Base-by-base conservation (phyloP, 2,797 vertebrate species). In the Hoplostethus mediterraneus region DNA sequence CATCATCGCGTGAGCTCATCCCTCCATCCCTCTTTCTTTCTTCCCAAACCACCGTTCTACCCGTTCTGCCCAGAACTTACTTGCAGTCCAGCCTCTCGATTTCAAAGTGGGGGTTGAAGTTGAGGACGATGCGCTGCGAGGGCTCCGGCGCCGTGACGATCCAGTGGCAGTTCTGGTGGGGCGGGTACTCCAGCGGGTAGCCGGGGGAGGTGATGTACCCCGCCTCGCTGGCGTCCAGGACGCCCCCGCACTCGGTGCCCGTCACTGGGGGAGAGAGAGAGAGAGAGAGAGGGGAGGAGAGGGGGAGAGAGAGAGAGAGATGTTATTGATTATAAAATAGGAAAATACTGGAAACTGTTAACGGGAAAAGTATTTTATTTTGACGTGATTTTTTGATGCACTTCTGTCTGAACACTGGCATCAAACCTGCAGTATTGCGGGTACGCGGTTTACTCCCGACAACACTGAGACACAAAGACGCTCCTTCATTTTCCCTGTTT, bases 61-160 rank as follows among this genome's bases (percentile, higher is more conserved):
- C 67, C 12, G 21, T 21, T 21, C 4, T 5, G 38, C 16, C 28
- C 5, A 11, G 3, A 6, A 40, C 96, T 95, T 95, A 99, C 98
- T 98, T 98, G 98, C 98, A 99, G 89, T 99, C 98, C 0, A 98
- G 96, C 79, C 97, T 96, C 92, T 99, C 98, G 0, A 99, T 97
- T 94, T 99, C 98, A 12, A 99, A 99, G 91, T 99, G 98, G 7
- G 98, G 98, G 92, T 99, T 99, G 94, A 99, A 99, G 95, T 99
- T 99, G 90, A 99, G 96, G 84, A 97, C 96, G 70, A 99, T 98
- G 90, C 97, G 97, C 93, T 99, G 98, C 61, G 96, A 97, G 40
- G 96, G 87, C 81, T 99, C 98, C 0, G 98, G 97, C 9, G 97
- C 93, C 0, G 95, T 97, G 91, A 99, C 95, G 89, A 98, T 87